Conservation (phyloP, 2,888 invertebrate genomes). For the Thereva unica region DNA sequence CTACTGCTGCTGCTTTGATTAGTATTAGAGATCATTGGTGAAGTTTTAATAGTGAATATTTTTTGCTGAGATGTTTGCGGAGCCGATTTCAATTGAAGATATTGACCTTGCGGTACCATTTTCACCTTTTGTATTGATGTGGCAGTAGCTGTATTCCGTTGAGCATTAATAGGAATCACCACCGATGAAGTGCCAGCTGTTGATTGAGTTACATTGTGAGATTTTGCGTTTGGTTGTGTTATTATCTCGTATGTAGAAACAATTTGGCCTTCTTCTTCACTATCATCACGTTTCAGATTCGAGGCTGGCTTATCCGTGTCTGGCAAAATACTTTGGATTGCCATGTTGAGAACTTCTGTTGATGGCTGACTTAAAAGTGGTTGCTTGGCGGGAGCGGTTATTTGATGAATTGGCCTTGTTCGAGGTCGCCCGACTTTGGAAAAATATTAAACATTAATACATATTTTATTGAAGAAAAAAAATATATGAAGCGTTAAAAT, state of each 20-base stretch:
- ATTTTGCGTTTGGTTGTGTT: constrained; percentile 44
- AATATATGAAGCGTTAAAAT: constrained; percentile 2
- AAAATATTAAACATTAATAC: constrained; percentile 33
- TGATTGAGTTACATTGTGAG: not conserved
- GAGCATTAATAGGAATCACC: constrained; percentile 35
- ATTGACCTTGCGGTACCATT: constrained; percentile 56
- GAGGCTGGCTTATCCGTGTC: constrained; percentile 45
- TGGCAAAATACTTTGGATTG: constrained; percentile 56
- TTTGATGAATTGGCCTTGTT: constrained; percentile 50
- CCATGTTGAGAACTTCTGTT: constrained; percentile 54
- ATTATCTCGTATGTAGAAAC: constrained; percentile 49
- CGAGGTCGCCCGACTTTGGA: constrained; percentile 61
- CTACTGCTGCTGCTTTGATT: constrained; percentile 24
- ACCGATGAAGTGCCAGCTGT: constrained; percentile 15
- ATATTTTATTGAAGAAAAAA: constrained; percentile 42
- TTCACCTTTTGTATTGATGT: constrained; percentile 52
- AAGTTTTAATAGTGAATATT: constrained; percentile 54
- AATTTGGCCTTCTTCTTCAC: constrained; percentile 42
- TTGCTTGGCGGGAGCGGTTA: constrained; percentile 33
- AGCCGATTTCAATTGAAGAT: constrained; percentile 54
- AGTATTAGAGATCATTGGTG: constrained; percentile 39
- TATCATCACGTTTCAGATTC: constrained; percentile 41
- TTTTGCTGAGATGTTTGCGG: constrained; percentile 50
- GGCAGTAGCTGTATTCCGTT: constrained; percentile 39
- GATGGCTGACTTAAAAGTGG: constrained; percentile 39